phyloP scores from a whole-genome alignment of 2,113 vertebrate species.

The Nothocercus nigrocapillus region DNA sequence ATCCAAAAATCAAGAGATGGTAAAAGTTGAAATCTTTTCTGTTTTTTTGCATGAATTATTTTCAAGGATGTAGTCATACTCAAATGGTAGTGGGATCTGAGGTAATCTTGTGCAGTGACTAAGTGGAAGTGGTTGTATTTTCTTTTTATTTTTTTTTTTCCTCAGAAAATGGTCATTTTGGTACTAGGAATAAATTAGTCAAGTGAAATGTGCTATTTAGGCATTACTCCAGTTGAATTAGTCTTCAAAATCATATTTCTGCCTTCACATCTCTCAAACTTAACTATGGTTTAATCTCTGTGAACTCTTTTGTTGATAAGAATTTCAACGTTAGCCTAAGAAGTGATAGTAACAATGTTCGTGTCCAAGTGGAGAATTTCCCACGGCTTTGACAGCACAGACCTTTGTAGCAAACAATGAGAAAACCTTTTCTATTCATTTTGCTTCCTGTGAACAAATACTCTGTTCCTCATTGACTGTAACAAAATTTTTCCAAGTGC shows the following conservation, averaged over 20 bases:
- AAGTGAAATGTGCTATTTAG: background rate
- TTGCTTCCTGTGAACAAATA: constrained; percentile 74
- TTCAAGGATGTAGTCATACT: background rate
- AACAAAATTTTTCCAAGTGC: constrained; percentile 48
- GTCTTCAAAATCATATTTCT: background rate
- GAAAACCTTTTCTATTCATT: constrained; percentile 54
- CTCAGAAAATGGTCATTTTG: background rate
- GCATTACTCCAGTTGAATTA: background rate
- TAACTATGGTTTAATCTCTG: constrained; percentile 29
- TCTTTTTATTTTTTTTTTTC: background rate
- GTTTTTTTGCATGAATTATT: background rate
- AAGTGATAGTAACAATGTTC: background rate
- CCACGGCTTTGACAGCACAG: constrained; percentile 42
- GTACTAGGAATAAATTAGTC: background rate
- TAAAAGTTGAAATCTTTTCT: background rate
- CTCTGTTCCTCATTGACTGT: background rate
- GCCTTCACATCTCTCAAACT: background rate
- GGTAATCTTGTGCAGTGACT: background rate
- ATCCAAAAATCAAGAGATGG: background rate
- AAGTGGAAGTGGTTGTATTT: background rate
- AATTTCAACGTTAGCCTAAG: background rate
- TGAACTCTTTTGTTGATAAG: constrained; percentile 1
- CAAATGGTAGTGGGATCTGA: background rate
- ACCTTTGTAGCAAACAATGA: constrained; percentile 45
- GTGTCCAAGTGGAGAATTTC: constrained; percentile 70